phyloP scores from a whole-genome alignment of 1,140 invertebrate species.

The Platyura marginata region DNA sequence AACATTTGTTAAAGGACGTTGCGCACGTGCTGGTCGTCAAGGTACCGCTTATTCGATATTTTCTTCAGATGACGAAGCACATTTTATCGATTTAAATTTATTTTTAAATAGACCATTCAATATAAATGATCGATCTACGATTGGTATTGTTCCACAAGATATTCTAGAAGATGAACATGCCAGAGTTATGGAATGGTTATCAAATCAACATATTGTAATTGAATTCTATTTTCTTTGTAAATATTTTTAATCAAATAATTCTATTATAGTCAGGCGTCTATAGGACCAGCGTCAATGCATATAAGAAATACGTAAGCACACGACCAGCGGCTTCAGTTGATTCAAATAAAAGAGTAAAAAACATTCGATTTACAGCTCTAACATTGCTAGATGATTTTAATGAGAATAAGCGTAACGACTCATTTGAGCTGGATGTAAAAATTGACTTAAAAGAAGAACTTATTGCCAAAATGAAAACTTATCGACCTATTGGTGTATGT shows the following conservation, averaged over 20 bases:
- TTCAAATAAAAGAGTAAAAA: conserved; percentile 65
- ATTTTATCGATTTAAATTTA: conserved; percentile 82
- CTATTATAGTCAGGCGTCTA: conserved; percentile 41
- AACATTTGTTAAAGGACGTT: conserved; percentile 47
- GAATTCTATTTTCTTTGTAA: neutral
- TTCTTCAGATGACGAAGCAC: conserved; percentile 75
- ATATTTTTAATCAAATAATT: neutral
- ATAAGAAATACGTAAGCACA: conserved; percentile 75
- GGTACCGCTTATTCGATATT: conserved; percentile 84
- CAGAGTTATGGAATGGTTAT: conserved; percentile 58
- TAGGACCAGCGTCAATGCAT: conserved; percentile 70
- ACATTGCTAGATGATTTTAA: conserved; percentile 18
- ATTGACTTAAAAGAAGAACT: conserved; percentile 29
- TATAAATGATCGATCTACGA: conserved; percentile 29
- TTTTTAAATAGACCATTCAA: conserved; percentile 70
- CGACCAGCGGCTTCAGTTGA: conserved; percentile 72
- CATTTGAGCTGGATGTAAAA: conserved; percentile 14
- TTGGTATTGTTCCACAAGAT: conserved; percentile 55
- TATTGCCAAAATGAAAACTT: conserved; percentile 62
- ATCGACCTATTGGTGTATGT: conserved; percentile 65
- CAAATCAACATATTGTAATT: conserved; percentile 56
- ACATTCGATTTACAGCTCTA: conserved; percentile 20
- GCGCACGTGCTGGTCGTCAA: conserved; percentile 81
- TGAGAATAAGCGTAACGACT: conserved; percentile 16
- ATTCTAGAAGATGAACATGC: conserved; percentile 69